Evolutionary conservation across 1,140 invertebrate species (phyloP).

Genomic region (Trachymyrmex cornetzi): DNA sequence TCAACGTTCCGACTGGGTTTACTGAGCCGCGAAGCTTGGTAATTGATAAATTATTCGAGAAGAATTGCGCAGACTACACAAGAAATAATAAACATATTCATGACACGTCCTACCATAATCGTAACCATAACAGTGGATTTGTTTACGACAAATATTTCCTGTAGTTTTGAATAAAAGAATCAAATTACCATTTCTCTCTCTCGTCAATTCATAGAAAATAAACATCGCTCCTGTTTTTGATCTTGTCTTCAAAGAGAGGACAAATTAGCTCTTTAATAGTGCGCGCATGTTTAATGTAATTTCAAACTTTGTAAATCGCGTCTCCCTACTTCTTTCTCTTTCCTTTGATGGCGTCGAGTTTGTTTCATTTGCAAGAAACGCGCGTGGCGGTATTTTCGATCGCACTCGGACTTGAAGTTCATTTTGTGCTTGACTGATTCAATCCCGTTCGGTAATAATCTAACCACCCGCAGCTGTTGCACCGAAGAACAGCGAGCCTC

Average conservation of each 20-base stretch:
- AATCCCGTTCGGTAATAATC: constrained; percentile 60
- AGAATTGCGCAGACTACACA: neutral
- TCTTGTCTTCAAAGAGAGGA: neutral
- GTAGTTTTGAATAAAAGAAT: constrained; percentile 3
- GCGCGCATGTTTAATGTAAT: constrained; percentile 37
- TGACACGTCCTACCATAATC: neutral
- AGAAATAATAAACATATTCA: neutral
- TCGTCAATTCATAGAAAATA: neutral
- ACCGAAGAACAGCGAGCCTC: constrained; percentile 14
- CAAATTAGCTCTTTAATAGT: constrained; percentile 27
- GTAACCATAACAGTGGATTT: constrained; percentile 1
- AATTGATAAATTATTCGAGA: constrained; percentile 3
- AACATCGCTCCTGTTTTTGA: neutral
- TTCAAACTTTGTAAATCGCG: constrained; percentile 13
- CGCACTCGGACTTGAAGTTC: constrained; percentile 63
- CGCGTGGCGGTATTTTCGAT: constrained; percentile 43
- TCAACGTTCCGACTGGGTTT: neutral
- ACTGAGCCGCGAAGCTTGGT: neutral
- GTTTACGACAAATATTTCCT: neutral
- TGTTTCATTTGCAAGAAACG: neutral
- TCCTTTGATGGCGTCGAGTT: constrained; percentile 23
- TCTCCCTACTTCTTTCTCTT: neutral
- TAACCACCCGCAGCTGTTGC: constrained; percentile 56
- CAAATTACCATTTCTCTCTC: neutral
- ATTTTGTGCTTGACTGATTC: constrained; percentile 41